A percentile compares a stretch with the other conserved stretches of the same genome.
phyloP scores from a whole-genome alignment of 2,888 invertebrate genomes.

The Spodoptera picta region DNA sequence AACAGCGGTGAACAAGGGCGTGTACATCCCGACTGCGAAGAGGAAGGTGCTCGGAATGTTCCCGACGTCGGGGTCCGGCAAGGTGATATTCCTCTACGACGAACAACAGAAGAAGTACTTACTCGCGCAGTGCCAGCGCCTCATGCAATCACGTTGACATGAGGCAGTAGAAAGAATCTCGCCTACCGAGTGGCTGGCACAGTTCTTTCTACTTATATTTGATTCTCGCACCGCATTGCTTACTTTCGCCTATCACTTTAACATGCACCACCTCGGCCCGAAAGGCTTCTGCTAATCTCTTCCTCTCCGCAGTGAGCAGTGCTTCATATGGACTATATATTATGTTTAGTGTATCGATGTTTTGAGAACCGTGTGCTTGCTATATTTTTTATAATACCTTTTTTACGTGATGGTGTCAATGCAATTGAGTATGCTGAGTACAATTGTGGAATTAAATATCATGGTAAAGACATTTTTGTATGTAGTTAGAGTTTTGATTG shows the following conservation, averaged over 20 bases:
- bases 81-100: slow-evolving; percentile 86
- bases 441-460: slow-evolving; percentile 53
- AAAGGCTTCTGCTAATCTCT: slow-evolving; percentile 74
- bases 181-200: slow-evolving; percentile 66
- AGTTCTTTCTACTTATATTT: slow-evolving; percentile 85
- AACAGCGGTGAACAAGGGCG: slow-evolving; percentile 91
- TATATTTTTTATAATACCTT: slow-evolving; percentile 58
- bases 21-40: slow-evolving; percentile 89
- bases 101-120: slow-evolving; percentile 82
- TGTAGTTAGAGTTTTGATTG: slow-evolving; percentile 40
- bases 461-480: slow-evolving; percentile 33
- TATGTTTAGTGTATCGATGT: slow-evolving; percentile 46
- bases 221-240: slow-evolving; percentile 79
- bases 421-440: slow-evolving; percentile 40
- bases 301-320: slow-evolving; percentile 36
- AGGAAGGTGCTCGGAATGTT: slow-evolving; percentile 91
- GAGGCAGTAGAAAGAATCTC: slow-evolving; percentile 80
- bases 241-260: slow-evolving; percentile 79
- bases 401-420: slow-evolving; percentile 39
- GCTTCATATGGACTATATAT: slow-evolving; percentile 59
- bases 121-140: slow-evolving; percentile 79
- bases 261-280: slow-evolving; percentile 79
- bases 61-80: slow-evolving; percentile 89
- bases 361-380: slow-evolving; percentile 50
- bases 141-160: slow-evolving; percentile 84